Evolutionary conservation across 2,113 vertebrate genomes (phyloP).

Genomic region (Platichthys flesus): DNA sequence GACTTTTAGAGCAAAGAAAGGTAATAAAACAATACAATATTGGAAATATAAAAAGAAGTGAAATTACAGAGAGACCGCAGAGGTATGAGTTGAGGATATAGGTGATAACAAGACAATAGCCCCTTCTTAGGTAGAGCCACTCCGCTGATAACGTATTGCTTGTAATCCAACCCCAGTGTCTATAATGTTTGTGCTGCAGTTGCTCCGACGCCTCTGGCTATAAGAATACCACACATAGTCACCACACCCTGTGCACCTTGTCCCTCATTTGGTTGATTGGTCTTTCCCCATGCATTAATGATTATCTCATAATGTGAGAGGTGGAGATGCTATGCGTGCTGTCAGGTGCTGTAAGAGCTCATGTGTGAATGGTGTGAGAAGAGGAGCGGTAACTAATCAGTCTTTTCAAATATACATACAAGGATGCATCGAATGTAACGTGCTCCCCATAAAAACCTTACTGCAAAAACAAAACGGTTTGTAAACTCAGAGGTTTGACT

Average conservation of each 20-base stretch:
- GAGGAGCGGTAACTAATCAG: background rate
- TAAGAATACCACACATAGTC: conserved; percentile 49
- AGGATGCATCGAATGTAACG: too few relatives aligned
- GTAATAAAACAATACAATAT: background rate
- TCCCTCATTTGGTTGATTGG: conserved; percentile 35
- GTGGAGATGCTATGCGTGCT: conserved; percentile 33
- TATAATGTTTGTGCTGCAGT: conserved; percentile 33
- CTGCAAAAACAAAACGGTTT: too few relatives aligned
- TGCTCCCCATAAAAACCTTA: too few relatives aligned
- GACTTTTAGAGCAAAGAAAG: background rate
- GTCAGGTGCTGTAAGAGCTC: background rate
- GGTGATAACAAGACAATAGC: background rate
- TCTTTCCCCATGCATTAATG: conserved; percentile 47
- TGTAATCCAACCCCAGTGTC: conserved; percentile 31
- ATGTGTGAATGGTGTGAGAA: background rate
- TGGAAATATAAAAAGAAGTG: background rate
- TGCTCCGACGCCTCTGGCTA: conserved; percentile 12
- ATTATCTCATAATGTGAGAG: conserved; percentile 24
- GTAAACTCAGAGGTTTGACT: too few relatives aligned
- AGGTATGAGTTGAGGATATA: background rate
- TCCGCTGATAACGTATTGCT: conserved; percentile 14
- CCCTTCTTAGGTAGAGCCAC: background rate
- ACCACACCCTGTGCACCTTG: conserved; percentile 56
- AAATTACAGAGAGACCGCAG: background rate
- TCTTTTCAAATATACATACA: too few relatives aligned